phyloP scores from a whole-genome alignment of 2,797 vertebrate genomes.

The Diceros bicornis region DNA sequence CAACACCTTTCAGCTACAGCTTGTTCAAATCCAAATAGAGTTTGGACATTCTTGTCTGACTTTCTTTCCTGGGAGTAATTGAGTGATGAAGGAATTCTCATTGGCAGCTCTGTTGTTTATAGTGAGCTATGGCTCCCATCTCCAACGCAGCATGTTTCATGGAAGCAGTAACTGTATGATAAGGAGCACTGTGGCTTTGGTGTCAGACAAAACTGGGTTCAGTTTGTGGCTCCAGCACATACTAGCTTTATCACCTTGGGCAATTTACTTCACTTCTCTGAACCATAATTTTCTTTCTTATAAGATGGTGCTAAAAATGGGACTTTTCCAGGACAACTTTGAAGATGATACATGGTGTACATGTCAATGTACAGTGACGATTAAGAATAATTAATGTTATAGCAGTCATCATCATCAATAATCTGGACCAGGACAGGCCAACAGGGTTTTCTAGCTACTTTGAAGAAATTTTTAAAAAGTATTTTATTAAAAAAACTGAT shows the following conservation, averaged over 20 bases:
- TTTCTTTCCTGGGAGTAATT: not conserved
- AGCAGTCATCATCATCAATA: not conserved
- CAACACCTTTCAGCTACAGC: not conserved
- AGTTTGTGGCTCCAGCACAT: not conserved
- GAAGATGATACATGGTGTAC: not conserved
- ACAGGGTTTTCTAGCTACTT: conserved; percentile 19
- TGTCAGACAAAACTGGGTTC: not conserved
- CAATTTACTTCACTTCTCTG: not conserved
- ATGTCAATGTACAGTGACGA: not conserved
- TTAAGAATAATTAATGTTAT: not conserved
- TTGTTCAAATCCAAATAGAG: not conserved
- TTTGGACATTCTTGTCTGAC: not conserved
- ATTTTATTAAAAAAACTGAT: not conserved
- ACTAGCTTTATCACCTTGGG: not conserved
- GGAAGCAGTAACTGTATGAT: not conserved
- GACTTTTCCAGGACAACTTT: not conserved
- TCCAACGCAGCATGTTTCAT: not conserved
- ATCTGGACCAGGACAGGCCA: not conserved
- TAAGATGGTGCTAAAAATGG: not conserved
- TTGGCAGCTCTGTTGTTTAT: not conserved
- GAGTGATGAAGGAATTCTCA: not conserved
- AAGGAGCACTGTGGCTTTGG: not conserved
- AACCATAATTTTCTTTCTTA: not conserved
- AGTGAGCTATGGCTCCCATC: not conserved
- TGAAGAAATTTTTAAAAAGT: conserved; percentile 21